A percentile compares a stretch with the other conserved stretches of the same genome.
phyloP scores from a whole-genome alignment of 2,113 vertebrate genomes.

The Rynchops niger region DNA sequence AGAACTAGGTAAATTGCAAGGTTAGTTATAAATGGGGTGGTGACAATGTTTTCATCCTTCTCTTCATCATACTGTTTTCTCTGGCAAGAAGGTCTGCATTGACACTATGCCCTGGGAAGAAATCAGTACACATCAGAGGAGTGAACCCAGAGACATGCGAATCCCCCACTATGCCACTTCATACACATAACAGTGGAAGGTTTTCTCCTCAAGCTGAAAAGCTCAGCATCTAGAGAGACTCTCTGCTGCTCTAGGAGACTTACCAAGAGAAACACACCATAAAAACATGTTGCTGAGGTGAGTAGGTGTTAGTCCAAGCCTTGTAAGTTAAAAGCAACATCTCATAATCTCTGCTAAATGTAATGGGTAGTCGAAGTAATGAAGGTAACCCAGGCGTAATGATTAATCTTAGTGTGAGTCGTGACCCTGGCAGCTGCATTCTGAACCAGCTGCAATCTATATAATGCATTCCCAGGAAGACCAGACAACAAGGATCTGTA shows the following conservation, averaged over 20 bases:
- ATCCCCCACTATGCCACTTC: background rate
- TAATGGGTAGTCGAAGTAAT: conserved; percentile 75
- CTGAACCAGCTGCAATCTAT: conserved; percentile 77
- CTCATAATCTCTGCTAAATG: conserved; percentile 76
- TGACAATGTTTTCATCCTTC: background rate
- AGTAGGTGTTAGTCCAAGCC: conserved; percentile 67
- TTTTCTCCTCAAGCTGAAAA: conserved; percentile 31
- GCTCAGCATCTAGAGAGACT: conserved; percentile 18
- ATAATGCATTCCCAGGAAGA: conserved; percentile 77
- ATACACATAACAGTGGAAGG: background rate
- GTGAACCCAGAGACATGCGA: background rate
- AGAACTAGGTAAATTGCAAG: background rate
- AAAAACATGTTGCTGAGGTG: conserved; percentile 58
- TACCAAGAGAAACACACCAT: conserved; percentile 35
- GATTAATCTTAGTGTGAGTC: conserved; percentile 78
- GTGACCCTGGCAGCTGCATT: conserved; percentile 75
- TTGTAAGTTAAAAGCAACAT: conserved; percentile 78
- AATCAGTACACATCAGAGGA: background rate
- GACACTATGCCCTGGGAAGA: background rate
- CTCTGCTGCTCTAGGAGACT: conserved; percentile 51
- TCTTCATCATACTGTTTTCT: background rate
- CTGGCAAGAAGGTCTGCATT: background rate
- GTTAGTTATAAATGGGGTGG: background rate
- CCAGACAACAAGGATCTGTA: conserved; percentile 70
- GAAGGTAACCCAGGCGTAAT: conserved; percentile 75